phyloP scores from a whole-genome alignment of 2,113 vertebrate species.

The Saguinus imperator region DNA sequence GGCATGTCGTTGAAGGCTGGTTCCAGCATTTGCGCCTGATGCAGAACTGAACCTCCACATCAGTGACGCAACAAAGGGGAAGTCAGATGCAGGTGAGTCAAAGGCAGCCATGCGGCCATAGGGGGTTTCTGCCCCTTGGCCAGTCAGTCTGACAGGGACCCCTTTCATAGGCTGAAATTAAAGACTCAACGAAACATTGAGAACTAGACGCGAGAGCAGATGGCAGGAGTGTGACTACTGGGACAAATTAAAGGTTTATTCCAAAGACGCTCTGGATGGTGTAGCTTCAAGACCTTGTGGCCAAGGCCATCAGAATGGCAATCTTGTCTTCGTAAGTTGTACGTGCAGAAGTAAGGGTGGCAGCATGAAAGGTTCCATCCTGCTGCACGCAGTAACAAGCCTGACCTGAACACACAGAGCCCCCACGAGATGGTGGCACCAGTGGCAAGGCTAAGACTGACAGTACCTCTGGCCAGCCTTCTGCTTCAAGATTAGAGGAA shows the following conservation, averaged over 20 bases:
- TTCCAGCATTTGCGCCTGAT: too few relatives aligned
- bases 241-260: background rate
- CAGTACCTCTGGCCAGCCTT: background rate
- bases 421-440: background rate
- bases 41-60: background rate
- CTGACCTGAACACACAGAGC: background rate
- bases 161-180: background rate
- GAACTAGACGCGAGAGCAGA: background rate
- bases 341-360: background rate
- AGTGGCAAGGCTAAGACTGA: background rate
- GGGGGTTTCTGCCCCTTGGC: background rate
- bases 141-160: background rate
- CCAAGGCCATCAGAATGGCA: fast-evolving
- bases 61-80: background rate
- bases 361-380: fast-evolving
- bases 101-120: background rate
- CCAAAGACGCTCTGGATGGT: background rate
- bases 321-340: background rate
- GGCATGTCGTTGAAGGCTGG: background rate
- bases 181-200: background rate
- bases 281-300: background rate
- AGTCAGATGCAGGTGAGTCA: background rate
- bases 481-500: background rate
- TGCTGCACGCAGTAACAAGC: fast-evolving
- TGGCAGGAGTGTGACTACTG: background rate